A percentile compares a stretch with the other conserved stretches of the same genome.
phyloP scores from a whole-genome alignment of 2,113 vertebrate genomes.

The Saccopteryx leptura region DNA sequence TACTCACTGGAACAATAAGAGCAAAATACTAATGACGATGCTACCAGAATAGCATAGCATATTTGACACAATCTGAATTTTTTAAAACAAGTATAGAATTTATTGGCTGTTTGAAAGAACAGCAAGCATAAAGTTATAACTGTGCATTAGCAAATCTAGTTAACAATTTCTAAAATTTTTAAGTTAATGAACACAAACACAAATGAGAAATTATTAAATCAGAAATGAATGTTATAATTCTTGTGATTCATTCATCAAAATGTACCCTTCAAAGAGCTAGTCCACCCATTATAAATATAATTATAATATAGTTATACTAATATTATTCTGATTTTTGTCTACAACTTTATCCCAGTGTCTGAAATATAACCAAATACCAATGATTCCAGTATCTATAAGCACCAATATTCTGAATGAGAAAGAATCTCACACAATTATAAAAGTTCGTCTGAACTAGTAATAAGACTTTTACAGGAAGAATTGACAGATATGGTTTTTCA shows the following conservation, averaged over 20 bases:
- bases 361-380: neutral
- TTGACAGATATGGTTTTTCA: neutral
- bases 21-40: constrained; percentile 38
- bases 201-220: neutral
- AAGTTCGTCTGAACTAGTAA: neutral
- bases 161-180: constrained; percentile 15
- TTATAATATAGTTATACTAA: neutral
- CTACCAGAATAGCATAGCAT: neutral
- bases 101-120: constrained; percentile 1
- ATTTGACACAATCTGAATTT: constrained; percentile 34
- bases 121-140: constrained; percentile 47
- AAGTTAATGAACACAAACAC: neutral
- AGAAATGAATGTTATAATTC: neutral
- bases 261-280: neutral
- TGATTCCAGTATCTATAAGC: neutral
- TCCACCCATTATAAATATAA: neutral
- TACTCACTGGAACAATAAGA: constrained; percentile 51
- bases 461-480: neutral
- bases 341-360: neutral
- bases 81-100: neutral
- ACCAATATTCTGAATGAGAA: neutral
- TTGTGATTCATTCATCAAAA: constrained; percentile 21
- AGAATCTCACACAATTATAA: neutral
- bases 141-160: neutral
- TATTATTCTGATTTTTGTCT: neutral